Evolutionary conservation across 2,113 vertebrate genomes (phyloP), one percentile per base, ranked within the genome.

Genomic region (Chitala chitala): DNA sequence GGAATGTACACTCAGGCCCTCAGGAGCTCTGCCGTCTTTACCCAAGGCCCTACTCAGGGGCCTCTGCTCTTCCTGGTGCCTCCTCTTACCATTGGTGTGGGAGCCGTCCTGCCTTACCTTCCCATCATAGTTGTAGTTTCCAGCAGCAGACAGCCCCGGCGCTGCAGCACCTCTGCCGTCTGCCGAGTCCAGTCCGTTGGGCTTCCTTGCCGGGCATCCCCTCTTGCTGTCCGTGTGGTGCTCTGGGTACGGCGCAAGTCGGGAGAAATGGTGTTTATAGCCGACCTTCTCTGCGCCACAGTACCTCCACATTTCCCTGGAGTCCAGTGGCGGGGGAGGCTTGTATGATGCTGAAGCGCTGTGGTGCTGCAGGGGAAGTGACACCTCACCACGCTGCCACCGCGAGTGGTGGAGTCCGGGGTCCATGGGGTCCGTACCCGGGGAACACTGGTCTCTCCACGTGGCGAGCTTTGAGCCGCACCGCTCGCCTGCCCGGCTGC

Each of bases 51-150:
- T n/a, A 9, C 8, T 15, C n/a, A 44, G n/a, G 17, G 31, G 20
- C 50, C 69, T 71, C 15, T 63, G 69, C 0, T 76, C 75, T 10
- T 63, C 69, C 5, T 29, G 69, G 69, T 54, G 46, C 29, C 68
- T 76, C 59, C 69, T 72, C 69, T 76, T 76, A 6, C 75, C 75
- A 13, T 76, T 76, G 46, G 69, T 64, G 22, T 71, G 64, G 46
- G 69, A 61, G 55, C 38, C 12, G 8, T 51, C 29, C 24, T 26
- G 63, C 53, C 58, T 68, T 17, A 44, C 10, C 22, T 76, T 76
- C 24, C 29, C 6, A 20, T 71, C 48, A 17, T 76, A 76, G 22
- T 15, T 4, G 51, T 51, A 72, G 5, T 31, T 31, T 31, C 31
- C 56, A 0, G 24, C 5, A 0, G n/a, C 44, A 2, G 33, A 0